phyloP scores from a whole-genome alignment of 2,113 vertebrate genomes.

The Actinemys pallida region DNA sequence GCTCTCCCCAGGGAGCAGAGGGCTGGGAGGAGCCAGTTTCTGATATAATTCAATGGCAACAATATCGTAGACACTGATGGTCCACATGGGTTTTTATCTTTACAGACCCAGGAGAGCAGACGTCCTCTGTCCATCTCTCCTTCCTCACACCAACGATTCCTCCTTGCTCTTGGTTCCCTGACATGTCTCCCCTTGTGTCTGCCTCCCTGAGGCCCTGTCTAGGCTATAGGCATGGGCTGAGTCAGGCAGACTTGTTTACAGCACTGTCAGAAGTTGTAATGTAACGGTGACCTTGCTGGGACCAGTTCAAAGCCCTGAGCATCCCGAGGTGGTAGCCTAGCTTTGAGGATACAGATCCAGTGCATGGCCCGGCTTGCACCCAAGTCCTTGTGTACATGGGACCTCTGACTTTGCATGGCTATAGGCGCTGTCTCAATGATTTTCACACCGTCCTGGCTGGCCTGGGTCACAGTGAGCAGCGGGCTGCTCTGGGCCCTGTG shows the following conservation, averaged over 20 bases:
- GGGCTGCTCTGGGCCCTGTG: too few relatives aligned
- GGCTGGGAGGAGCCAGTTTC: not conserved
- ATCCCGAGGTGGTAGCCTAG: too few relatives aligned
- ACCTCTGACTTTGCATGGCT: not conserved
- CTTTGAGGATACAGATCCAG: not conserved
- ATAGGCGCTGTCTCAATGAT: not conserved
- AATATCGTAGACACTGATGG: not conserved
- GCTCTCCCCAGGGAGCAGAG: not conserved
- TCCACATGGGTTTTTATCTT: not conserved
- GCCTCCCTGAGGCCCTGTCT: not conserved
- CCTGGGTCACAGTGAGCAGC: not conserved
- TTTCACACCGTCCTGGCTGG: not conserved
- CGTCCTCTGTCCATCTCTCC: not conserved
- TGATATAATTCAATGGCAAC: not conserved
- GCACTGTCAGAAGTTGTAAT: not conserved
- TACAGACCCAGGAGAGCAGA: not conserved
- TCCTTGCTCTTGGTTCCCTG: not conserved
- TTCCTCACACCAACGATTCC: not conserved
- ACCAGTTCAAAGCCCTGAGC: not conserved
- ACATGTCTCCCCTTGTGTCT: not conserved
- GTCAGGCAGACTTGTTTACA: not conserved
- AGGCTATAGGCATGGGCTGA: not conserved
- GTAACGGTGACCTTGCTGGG: not conserved
- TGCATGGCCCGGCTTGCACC: accelerated
- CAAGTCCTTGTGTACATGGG: not conserved